phyloP scores from a whole-genome alignment of 2,797 vertebrate species.

The Leptoclinus maculatus region DNA sequence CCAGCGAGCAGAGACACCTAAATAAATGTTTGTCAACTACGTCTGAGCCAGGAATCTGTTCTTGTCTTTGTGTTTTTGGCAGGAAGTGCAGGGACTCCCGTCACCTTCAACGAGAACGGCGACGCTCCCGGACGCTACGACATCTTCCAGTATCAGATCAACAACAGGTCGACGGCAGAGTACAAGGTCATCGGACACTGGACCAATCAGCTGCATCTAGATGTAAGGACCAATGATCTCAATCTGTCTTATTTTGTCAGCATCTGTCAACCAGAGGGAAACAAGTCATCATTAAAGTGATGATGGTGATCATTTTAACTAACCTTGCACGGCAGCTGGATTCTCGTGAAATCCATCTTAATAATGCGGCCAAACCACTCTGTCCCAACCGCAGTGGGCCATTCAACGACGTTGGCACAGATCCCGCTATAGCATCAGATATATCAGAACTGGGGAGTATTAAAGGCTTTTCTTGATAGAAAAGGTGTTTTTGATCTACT shows the following conservation, averaged over 20 bases:
- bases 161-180: slow-evolving; percentile 87
- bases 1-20: neutral
- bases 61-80: slow-evolving; percentile 32
- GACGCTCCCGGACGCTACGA: slow-evolving; percentile 97
- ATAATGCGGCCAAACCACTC: too few relatives aligned
- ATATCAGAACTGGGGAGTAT: too few relatives aligned
- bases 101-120: slow-evolving; percentile 96
- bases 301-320: neutral
- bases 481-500: too few relatives aligned
- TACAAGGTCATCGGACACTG: slow-evolving; percentile 97
- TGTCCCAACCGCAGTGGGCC: too few relatives aligned
- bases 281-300: neutral
- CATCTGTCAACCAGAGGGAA: neutral
- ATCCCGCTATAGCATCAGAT: too few relatives aligned
- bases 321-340: neutral
- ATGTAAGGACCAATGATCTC: slow-evolving; percentile 81
- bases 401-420: too few relatives aligned
- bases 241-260: neutral
- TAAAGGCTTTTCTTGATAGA: too few relatives aligned
- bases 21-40: neutral
- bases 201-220: slow-evolving; percentile 93
- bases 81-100: slow-evolving; percentile 96
- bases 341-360: too few relatives aligned
- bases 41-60: neutral
- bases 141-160: slow-evolving; percentile 97